Evolutionary conservation across 2,113 vertebrate species (phyloP).

Genomic region (Saiga tatarica): DNA sequence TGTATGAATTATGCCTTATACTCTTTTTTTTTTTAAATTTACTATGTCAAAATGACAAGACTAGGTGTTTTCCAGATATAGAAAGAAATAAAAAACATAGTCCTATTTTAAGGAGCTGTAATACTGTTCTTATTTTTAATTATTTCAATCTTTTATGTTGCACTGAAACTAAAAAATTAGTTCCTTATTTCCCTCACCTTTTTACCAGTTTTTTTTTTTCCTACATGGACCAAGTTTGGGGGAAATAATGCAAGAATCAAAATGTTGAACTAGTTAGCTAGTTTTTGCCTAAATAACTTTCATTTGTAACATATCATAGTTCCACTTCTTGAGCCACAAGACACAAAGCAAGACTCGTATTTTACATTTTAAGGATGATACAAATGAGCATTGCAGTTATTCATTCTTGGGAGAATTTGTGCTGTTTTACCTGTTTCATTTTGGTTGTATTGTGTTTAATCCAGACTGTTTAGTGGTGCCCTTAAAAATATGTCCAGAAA

Average conservation of each 20-base stretch:
- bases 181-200: background rate
- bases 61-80: background rate
- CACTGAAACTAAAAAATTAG: background rate
- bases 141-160: background rate
- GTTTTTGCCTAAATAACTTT: background rate
- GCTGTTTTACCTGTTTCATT: background rate
- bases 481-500: background rate
- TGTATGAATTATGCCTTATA: background rate
- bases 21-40: background rate
- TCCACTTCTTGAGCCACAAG: background rate
- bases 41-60: background rate
- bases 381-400: background rate
- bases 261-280: background rate
- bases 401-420: background rate
- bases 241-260: background rate
- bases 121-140: background rate
- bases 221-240: background rate
- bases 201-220: background rate
- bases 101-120: background rate
- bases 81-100: background rate
- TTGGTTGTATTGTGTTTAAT: background rate
- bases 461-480: background rate
- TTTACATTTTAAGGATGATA: background rate
- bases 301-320: background rate
- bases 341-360: background rate